These are phyloP conservation scores for Apodemus sylvaticus DNA, from an alignment of 2,113 vertebrate species.

Conservation along the genomic window DNA sequence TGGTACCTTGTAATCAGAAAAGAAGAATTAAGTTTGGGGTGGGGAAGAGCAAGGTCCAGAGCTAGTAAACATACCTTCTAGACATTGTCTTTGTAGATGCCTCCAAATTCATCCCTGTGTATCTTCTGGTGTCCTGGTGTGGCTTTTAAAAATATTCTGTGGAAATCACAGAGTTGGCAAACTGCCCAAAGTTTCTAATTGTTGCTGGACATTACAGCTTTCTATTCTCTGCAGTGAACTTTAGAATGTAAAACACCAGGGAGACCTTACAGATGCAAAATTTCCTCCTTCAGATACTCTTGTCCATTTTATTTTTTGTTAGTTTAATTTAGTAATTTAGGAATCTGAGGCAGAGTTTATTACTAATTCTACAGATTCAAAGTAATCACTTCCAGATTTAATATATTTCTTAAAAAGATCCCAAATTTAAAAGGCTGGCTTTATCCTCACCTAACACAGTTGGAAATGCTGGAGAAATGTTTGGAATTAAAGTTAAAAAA, in stretches of 20 bases:
- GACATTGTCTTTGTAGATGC: not conserved
- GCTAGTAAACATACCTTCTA: not conserved
- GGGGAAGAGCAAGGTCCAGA: not conserved
- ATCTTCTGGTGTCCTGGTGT: not conserved
- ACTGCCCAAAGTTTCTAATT: not conserved
- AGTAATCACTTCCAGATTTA: constrained; percentile 38
- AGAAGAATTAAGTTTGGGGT: not conserved
- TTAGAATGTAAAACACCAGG: not conserved
- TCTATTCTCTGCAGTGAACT: constrained; percentile 23
- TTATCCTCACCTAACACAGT: constrained; percentile 42
- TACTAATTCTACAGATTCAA: constrained; percentile 40
- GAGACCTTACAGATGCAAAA: not conserved
- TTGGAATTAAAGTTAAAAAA: constrained; percentile 50
- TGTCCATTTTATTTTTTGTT: constrained; percentile 23
- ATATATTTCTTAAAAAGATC: constrained; percentile 54
- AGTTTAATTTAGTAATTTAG: constrained; percentile 7
- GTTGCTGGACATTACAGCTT: not conserved
- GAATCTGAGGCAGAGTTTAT: constrained; percentile 16
- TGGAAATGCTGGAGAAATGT: constrained; percentile 38
- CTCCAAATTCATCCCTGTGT: constrained; percentile 13
- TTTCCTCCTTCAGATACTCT: not conserved
- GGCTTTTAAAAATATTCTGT: not conserved
- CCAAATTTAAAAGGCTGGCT: constrained; percentile 42
- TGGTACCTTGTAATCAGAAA: not conserved
- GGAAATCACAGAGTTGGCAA: not conserved